Conservation (phyloP, 2,888 invertebrate species). For the Spilosoma lubricipeda region DNA sequence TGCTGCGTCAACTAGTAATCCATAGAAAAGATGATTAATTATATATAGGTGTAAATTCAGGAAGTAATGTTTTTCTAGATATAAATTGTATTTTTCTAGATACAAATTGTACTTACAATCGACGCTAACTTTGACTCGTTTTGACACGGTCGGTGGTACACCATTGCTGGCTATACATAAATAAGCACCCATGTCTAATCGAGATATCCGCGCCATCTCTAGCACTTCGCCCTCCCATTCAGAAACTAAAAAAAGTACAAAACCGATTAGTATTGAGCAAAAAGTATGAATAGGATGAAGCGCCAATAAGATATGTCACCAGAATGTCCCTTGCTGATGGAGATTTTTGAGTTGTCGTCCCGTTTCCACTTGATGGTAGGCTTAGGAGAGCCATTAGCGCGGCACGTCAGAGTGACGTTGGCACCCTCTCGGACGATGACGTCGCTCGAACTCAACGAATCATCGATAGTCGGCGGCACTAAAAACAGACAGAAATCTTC, state of each 20-base stretch:
- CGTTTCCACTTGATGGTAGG: constrained; percentile 97
- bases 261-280: constrained; percentile 28
- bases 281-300: constrained; percentile 33
- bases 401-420: constrained; percentile 95
- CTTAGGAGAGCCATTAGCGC: constrained; percentile 95
- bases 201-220: constrained; percentile 93
- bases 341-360: constrained; percentile 94
- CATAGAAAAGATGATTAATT: too few relatives aligned
- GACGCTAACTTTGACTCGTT: constrained; percentile 96
- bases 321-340: constrained; percentile 93
- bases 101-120: constrained; percentile 91
- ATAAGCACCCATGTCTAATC: constrained; percentile 96
- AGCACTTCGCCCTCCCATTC: constrained; percentile 95
- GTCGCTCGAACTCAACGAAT: constrained; percentile 95
- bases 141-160: constrained; percentile 95
- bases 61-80: background rate
- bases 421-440: constrained; percentile 96
- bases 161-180: constrained; percentile 96
- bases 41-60: background rate
- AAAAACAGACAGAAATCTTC: constrained; percentile 71
- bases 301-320: constrained; percentile 81
- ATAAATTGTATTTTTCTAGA: constrained; percentile 82
- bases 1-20: too few relatives aligned
- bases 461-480: constrained; percentile 97
- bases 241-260: constrained; percentile 85